Evolutionary conservation across 2,113 vertebrate genomes (phyloP).

Genomic region (Bufo bufo): DNA sequence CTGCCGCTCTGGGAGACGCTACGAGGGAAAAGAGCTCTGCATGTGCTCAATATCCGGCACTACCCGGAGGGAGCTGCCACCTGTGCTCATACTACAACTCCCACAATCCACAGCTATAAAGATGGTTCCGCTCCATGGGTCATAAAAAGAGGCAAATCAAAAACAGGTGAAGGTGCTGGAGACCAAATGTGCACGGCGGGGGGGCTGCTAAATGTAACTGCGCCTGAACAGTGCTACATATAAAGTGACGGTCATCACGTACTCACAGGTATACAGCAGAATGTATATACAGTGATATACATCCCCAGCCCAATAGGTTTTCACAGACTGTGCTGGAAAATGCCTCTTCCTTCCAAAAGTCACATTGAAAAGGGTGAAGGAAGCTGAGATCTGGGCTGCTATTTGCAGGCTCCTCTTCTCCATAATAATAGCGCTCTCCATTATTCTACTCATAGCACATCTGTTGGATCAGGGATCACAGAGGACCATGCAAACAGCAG

Average conservation of each 20-base stretch:
- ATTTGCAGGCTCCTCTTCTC: background rate
- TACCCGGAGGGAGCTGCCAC: background rate
- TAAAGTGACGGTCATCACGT: background rate
- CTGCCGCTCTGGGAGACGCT: background rate
- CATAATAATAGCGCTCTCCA: too few relatives aligned
- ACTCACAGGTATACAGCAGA: background rate
- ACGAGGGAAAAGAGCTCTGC: background rate
- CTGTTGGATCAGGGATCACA: too few relatives aligned
- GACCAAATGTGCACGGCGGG: background rate
- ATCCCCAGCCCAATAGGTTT: background rate
- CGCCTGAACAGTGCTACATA: too few relatives aligned
- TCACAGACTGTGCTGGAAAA: background rate
- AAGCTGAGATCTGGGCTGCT: background rate
- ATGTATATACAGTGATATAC: too few relatives aligned
- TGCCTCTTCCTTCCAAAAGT: background rate
- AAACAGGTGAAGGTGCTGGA: background rate
- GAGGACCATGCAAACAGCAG: too few relatives aligned
- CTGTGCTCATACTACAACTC: constrained; percentile 5
- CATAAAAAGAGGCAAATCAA: background rate
- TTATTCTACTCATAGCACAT: too few relatives aligned
- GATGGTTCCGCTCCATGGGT: background rate
- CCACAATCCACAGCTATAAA: background rate
- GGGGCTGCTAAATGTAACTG: background rate
- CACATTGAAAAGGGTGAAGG: too few relatives aligned
- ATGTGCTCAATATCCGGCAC: background rate